Evolutionary conservation across 2,797 vertebrate species (phyloP).

Genomic region (Manis crassicaudata): DNA sequence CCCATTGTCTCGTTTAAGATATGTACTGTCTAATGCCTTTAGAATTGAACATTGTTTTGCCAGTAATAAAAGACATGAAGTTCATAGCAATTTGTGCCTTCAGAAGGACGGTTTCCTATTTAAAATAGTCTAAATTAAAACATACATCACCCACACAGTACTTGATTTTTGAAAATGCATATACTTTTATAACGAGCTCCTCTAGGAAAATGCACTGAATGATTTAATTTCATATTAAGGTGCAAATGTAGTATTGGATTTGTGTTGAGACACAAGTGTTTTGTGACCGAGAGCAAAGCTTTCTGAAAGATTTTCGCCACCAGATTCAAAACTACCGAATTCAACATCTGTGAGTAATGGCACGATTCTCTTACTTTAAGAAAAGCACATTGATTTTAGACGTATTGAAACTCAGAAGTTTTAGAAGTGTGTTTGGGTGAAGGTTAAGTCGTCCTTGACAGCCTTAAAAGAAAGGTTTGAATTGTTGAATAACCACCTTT

Average conservation of each 20-base stretch:
- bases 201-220: conserved; percentile 70
- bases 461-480: conserved; percentile 85
- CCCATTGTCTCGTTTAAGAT: conserved; percentile 51
- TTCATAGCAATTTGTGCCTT: conserved; percentile 47
- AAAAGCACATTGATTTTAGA: conserved; percentile 80
- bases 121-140: conserved; percentile 64
- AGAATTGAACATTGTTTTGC: conserved; percentile 35
- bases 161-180: conserved; percentile 65
- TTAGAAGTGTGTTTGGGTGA: conserved; percentile 86
- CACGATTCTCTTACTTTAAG: conserved; percentile 82
- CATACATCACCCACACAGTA: conserved; percentile 43
- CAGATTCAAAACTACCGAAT: conserved; percentile 75
- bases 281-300: conserved; percentile 62
- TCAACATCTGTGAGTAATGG: conserved; percentile 60
- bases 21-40: neutral
- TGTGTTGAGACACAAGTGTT: conserved; percentile 69
- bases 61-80: conserved; percentile 48
- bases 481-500: conserved; percentile 92
- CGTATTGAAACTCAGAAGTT: conserved; percentile 84
- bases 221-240: conserved; percentile 80
- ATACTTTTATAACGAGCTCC: conserved; percentile 74
- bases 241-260: conserved; percentile 63
- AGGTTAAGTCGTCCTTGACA: conserved; percentile 89
- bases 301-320: conserved; percentile 69
- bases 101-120: conserved; percentile 45